Evolutionary conservation across 2,797 vertebrate species (phyloP).

Genomic region (Enteromius unitaeniatus): DNA sequence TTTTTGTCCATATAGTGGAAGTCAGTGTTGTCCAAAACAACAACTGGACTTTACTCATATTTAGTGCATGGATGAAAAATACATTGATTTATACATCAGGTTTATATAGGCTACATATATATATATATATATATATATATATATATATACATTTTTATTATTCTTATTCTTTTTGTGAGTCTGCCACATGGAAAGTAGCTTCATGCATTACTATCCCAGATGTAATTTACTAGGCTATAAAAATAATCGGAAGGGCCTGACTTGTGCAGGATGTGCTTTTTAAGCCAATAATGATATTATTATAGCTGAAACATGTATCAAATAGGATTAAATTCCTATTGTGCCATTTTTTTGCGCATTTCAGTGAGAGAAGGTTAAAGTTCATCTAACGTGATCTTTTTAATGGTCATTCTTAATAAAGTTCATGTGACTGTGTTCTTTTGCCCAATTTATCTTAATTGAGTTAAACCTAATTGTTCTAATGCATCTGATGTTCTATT

Average conservation of each 20-base stretch:
- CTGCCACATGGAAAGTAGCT: neutral
- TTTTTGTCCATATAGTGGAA: neutral
- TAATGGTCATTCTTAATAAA: neutral
- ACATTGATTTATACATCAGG: neutral
- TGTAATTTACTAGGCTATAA: neutral
- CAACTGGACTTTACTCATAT: neutral
- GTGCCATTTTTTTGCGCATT: neutral
- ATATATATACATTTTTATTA: too few species aligned
- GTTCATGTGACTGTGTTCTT: slow-evolving; percentile 4
- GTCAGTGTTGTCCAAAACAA: neutral
- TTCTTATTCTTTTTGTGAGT: neutral
- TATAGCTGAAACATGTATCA: neutral
- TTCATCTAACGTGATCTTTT: neutral
- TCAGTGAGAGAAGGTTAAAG: neutral
- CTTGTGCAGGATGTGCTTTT: neutral
- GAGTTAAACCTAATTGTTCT: neutral
- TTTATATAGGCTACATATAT: too few species aligned
- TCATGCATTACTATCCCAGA: neutral
- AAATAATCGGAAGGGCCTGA: neutral
- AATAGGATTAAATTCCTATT: neutral
- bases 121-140: too few species aligned
- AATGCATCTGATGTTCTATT: neutral
- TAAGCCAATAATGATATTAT: slow-evolving; percentile 2
- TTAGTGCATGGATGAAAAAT: neutral
- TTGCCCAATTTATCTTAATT: slow-evolving; percentile 3